phyloP scores from a whole-genome alignment of 2,888 invertebrate genomes.

The Drosophila subsilvestris region DNA sequence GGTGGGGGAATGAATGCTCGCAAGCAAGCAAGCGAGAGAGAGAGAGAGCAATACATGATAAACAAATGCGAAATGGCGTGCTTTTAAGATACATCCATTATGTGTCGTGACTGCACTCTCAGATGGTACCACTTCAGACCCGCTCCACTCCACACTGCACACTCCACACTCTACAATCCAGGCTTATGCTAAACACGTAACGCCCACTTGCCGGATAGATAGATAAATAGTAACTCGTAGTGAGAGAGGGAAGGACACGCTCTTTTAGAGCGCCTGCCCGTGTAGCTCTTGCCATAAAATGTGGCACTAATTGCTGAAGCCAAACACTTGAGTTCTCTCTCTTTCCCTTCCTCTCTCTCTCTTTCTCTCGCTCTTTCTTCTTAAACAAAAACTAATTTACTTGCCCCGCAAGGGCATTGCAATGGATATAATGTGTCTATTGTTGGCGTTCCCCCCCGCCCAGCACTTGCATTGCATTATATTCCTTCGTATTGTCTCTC shows the following conservation, averaged over 20 bases:
- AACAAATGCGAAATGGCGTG: constrained; percentile 55
- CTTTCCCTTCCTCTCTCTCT: background rate
- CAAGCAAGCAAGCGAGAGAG: background rate
- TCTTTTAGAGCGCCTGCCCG: constrained; percentile 28
- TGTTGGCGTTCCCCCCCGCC: constrained; percentile 3
- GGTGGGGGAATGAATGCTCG: background rate
- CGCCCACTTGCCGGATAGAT: constrained; percentile 8
- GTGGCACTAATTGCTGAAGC: constrained; percentile 65
- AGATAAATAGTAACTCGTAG: background rate
- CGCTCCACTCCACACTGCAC: background rate
- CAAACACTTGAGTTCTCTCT: constrained; percentile 27
- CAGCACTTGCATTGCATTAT: constrained; percentile 53
- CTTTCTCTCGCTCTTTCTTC: background rate
- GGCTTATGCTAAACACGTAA: constrained; percentile 53
- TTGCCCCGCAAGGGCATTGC: constrained; percentile 40
- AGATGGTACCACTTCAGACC: constrained; percentile 5
- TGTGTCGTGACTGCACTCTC: constrained; percentile 42
- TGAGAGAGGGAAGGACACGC: constrained; percentile 10
- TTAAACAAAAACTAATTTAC: constrained; percentile 43
- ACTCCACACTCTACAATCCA: background rate
- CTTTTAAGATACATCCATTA: constrained; percentile 56
- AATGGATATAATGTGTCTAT: constrained; percentile 49
- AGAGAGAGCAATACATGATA: constrained; percentile 32
- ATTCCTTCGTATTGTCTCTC: constrained; percentile 33
- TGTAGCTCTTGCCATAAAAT: constrained; percentile 46